Evolutionary conservation across 2,113 vertebrate genomes (phyloP).

Genomic region (Phrynosoma blainvillii): DNA sequence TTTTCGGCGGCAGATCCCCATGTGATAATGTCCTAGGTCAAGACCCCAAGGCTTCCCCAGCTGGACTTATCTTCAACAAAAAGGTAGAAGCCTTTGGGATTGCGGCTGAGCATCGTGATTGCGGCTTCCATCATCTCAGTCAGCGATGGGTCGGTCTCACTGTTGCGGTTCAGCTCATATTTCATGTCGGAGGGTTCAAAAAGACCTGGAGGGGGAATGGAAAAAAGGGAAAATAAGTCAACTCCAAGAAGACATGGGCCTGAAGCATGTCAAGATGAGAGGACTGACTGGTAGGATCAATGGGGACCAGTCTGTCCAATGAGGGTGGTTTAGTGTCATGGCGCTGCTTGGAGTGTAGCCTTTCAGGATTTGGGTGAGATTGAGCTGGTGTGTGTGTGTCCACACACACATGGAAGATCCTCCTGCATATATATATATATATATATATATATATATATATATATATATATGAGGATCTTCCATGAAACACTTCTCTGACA

Average conservation of each 20-base stretch:
- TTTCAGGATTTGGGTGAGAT: neutral
- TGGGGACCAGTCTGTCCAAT: too few relatives aligned
- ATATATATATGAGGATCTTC: neutral
- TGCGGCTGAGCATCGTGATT: constrained; percentile 86
- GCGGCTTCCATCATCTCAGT: constrained; percentile 89
- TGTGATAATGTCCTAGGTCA: too few relatives aligned
- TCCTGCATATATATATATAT: too few relatives aligned
- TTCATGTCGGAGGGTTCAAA: constrained; percentile 90
- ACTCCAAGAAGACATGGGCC: neutral
- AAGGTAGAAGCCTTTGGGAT: constrained; percentile 89
- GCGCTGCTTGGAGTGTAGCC: neutral
- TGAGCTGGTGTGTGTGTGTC: too few relatives aligned
- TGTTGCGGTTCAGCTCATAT: constrained; percentile 79
- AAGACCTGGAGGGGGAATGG: constrained; percentile 77
- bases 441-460: too few relatives aligned
- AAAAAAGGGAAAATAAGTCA: neutral
- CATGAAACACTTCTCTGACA: neutral
- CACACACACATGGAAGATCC: too few relatives aligned
- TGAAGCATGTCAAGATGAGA: neutral
- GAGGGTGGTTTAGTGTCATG: neutral
- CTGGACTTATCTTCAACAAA: constrained; percentile 91
- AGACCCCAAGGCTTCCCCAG: accelerated
- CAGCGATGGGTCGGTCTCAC: constrained; percentile 82
- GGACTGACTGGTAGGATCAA: too few relatives aligned
- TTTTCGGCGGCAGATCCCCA: too few relatives aligned